Evolutionary conservation across 2,113 vertebrate species (phyloP).

Genomic region (Oenanthe oenanthe): DNA sequence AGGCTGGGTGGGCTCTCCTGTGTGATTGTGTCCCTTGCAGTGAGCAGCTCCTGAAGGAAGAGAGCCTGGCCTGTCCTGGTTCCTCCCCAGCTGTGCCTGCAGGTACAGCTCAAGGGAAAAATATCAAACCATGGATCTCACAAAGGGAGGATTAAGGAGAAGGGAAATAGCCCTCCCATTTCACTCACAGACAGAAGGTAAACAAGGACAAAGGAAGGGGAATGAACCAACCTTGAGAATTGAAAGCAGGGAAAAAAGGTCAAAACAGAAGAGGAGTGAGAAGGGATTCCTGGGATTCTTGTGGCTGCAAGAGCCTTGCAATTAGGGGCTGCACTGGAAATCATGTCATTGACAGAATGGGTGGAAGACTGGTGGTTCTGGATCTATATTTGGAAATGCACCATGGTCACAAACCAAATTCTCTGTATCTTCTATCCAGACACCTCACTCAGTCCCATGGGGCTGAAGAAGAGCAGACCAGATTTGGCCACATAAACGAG

Average conservation of each 20-base stretch:
- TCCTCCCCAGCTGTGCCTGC: neutral
- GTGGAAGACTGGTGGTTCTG: neutral
- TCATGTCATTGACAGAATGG: neutral
- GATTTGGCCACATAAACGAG: accelerated
- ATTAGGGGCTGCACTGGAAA: neutral
- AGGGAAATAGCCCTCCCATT: neutral
- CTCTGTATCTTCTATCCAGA: neutral
- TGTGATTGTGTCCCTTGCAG: neutral
- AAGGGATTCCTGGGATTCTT: neutral
- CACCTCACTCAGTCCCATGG: neutral
- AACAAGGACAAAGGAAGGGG: neutral
- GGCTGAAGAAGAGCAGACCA: neutral
- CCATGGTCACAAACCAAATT: neutral
- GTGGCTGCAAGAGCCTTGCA: neutral
- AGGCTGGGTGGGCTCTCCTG: neutral
- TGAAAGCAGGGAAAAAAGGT: neutral
- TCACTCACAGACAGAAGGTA: neutral
- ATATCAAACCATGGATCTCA: neutral
- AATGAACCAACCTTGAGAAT: neutral
- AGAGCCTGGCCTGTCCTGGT: neutral
- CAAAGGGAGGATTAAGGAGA: neutral
- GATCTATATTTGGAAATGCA: neutral
- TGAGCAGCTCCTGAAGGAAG: neutral
- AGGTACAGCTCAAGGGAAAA: accelerated
- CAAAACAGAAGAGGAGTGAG: neutral